Evolutionary conservation across 2,888 invertebrate species (phyloP), one percentile per base, ranked within the genome.

Genomic region (Colletes collaris): DNA sequence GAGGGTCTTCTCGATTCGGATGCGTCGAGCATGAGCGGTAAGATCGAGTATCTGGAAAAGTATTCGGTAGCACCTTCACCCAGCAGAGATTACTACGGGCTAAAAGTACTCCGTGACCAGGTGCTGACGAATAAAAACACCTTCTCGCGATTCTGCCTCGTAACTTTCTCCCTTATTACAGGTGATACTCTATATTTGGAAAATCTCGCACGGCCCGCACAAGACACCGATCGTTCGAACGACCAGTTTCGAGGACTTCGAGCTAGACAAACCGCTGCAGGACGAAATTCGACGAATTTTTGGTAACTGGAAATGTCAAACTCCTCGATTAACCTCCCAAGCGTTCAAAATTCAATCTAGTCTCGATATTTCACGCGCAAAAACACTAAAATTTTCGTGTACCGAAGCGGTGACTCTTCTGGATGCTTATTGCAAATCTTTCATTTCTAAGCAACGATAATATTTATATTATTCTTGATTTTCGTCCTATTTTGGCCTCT

Each of bases 61-160:
- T 92, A 90, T 88, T 84, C 89, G 44, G 87, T 91, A 49, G 92
- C 92, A 71, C 91, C 92, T 66, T 79, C 90, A 50, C 92, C 91
- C 6, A 92, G 90, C 81, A 88, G 92, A 85, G 92, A 92, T 73
- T 92, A 92, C 70, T 92, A 91, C 85, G 91, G 89, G 19, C 81
- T 92, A 7, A 90, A 84, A 83, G 85, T 92, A 73, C 66, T 87
- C 40, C 62, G 82, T 7, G 82, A 91, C 73, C 85, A 92, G 88
- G 92, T 91, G 71, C 59, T 55, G 19, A 65, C 58, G 37, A 74
- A 55, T 60, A 40, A 10, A 16, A 59, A 55, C 8, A 35, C 35
- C 7, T 19, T 37, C 8, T 27, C 27, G 11, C 27, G 19, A 64
- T 56, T 53, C 35, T 70, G 63, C 69, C 55, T 55, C 49, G 44